Base-by-base conservation (phyloP, 2,888 invertebrate genomes). In the Bugulina stolonifera region DNA sequence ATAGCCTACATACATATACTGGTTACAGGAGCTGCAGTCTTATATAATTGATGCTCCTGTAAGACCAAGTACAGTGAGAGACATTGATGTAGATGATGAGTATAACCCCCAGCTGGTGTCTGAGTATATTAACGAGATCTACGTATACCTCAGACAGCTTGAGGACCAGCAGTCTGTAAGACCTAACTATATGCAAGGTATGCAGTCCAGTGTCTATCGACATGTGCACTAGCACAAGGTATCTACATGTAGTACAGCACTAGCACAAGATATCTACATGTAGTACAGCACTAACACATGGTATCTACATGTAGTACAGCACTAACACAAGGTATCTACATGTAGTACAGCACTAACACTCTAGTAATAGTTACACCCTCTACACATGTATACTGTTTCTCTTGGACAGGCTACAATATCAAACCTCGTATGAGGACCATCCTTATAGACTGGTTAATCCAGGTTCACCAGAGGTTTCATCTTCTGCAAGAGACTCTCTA, bases 401-500 rank as follows among this genome's bases (percentile, higher is more conserved):
- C n/a, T 18, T 55, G 5, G 3, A 5, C 25, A 64, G 64, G 32
- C n/a, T 85, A 73, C 58, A 52, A 3, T 3, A 87, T 95, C 18
- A 91, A 91, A 18, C 88, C 91, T 0, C 90, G 90, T 79, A 97
- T 97, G 95, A 88, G 97, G 75, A 87, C 90, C 22, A 91, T 94
- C 69, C 87, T 98, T 23, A 88, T 97, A 74, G 94, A 97, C 83
- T 98, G 97, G 97, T 87, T 98, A 72, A 91, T 93, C 23, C 94
- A 94, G 80, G 94, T 97, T 10, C 94, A 94, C 78, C 86, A 88
- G 71, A 91, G 93, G 80, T 97, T 95, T 84, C 90, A 90, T 75
- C 87, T 95, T 72, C 86, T 91, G 25, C 89, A 91, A 72, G 98
- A 98, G 85, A 96, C 96, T 10, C 89, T 95, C 74, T 93, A 94